Conservation (phyloP, 2,888 invertebrate species). For the Helleia helle region DNA sequence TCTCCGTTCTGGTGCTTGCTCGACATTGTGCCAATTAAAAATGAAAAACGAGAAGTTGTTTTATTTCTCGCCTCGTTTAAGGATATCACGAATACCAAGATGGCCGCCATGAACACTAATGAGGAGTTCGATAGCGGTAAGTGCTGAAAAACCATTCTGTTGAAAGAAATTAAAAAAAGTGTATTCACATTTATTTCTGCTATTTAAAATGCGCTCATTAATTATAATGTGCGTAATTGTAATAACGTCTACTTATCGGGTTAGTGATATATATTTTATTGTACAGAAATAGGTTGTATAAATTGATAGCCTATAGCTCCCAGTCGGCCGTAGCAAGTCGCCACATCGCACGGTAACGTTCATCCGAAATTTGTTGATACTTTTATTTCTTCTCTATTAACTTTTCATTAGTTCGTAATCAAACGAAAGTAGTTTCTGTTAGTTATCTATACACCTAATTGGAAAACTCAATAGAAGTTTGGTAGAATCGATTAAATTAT, state of each 20-base stretch:
- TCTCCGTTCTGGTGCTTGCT: constrained; percentile 95
- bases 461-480: not conserved
- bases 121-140: constrained; percentile 92
- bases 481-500: not conserved
- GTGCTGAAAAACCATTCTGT: constrained; percentile 47
- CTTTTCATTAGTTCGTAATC: not conserved
- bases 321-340: constrained; percentile 52
- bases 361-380: constrained; percentile 27
- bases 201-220: not conserved
- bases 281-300: constrained; percentile 17
- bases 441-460: not conserved
- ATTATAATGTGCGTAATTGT: constrained; percentile 27
- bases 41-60: constrained; percentile 97
- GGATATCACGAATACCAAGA: constrained; percentile 94
- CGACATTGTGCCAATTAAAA: constrained; percentile 98
- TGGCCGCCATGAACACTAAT: constrained; percentile 88
- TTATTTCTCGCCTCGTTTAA: constrained; percentile 97
- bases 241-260: constrained; percentile 45
- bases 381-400: not conserved
- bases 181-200: not conserved
- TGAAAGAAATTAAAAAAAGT: constrained; percentile 24
- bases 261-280: not conserved
- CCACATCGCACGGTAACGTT: constrained; percentile 68
- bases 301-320: constrained; percentile 59
- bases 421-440: not conserved